Conservation (phyloP, 2,888 invertebrate species). For the Conistra vaccinii region DNA sequence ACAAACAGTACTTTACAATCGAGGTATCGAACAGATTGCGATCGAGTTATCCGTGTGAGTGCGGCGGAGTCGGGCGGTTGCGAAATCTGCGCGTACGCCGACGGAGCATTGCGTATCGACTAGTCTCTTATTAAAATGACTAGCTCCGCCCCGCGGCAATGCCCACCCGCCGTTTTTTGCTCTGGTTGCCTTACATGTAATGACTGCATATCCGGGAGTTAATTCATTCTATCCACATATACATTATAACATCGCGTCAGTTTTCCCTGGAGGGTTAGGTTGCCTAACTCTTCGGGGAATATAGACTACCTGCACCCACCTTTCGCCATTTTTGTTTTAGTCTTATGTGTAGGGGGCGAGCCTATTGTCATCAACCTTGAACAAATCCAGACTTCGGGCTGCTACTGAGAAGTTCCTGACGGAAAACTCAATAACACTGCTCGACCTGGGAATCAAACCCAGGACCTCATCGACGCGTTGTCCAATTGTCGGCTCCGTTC, state of each 20-base stretch:
- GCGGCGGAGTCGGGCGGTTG: slow-evolving; percentile 61
- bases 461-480: no score
- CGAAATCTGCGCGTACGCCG: slow-evolving; percentile 64
- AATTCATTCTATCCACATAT: slow-evolving; percentile 10
- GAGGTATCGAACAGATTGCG: slow-evolving; percentile 69
- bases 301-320: no score
- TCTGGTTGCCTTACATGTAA: slow-evolving; percentile 45
- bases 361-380: no score
- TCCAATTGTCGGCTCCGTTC: slow-evolving; percentile 23
- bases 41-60: slow-evolving; percentile 75
- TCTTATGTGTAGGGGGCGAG: no score
- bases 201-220: slow-evolving; percentile 49
- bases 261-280: not conserved
- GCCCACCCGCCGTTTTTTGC: slow-evolving; percentile 53
- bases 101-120: slow-evolving; percentile 61
- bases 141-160: slow-evolving; percentile 59
- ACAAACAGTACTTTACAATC: slow-evolving; percentile 56
- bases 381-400: no score
- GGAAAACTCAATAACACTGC: no score
- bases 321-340: no score
- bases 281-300: no score
- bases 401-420: no score
- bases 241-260: not conserved
- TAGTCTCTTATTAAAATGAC: slow-evolving; percentile 62
- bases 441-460: no score